Evolutionary conservation across 2,888 invertebrate genomes (phyloP), one percentile per base, ranked within the genome.

Genomic region (Eristalis pertinax): DNA sequence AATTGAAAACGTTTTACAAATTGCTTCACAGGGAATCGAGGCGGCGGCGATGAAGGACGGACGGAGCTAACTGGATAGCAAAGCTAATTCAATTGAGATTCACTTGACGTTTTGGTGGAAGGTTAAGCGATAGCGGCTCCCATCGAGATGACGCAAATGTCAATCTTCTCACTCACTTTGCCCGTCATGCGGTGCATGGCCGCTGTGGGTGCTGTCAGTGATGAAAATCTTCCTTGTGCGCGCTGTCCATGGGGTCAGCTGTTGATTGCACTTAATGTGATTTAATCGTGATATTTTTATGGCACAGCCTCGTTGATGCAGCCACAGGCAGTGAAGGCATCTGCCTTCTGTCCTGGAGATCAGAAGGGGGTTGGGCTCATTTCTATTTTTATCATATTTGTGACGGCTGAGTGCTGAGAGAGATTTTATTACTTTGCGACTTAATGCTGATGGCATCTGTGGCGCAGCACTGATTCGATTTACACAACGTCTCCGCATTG

Each of bases 221-320:
- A 43, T 67, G n/a, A 13, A 43, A 24, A 50, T 60, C 58, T 38
- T 60, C 35, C 24, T 35, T 38, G 43, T 63, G 56, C 32, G 56
- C 32, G 62, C 38, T 64, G 13, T 67, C 58, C 65, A 35, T 74
- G 56, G 60, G 84, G 79, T 75, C 78, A 79, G 79, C 74, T 65
- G 79, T 62, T 79, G 60, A 75, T 70, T 75, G 65, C 60, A 75
- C 65, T 70, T 72, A 72, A 84, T 75, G 24, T 79, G 70, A 84
- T 84, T 84, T 72, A 62, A 79, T 75, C 79, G 70, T 70, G 60
- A 50, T 19, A 32, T 70, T 69, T 32, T 69, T 58, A 67, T 43
- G 69, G 56, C 24, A n/a, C n/a, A 22, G n/a, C 26, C 63, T 26
- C 56, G 68, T 60, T 29, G 68, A 60, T 76, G n/a, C 65, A 22